Percentiles rank a stretch among this genome's conserved stretches.
phyloP scores from a whole-genome alignment of 2,113 vertebrate genomes.

The Castor canadensis region DNA sequence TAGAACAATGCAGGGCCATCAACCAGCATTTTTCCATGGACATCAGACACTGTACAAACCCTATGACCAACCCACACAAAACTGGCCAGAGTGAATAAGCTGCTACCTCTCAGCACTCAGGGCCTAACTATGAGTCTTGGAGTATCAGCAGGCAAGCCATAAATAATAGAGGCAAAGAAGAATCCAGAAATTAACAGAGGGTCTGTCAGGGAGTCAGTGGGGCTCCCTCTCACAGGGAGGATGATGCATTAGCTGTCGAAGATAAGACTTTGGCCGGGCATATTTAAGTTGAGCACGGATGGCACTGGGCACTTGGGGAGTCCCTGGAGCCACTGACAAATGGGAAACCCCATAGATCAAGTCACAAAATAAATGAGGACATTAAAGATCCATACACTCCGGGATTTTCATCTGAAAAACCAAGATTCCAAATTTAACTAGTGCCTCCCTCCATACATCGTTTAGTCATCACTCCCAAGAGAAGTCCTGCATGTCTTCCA shows the following conservation, averaged over 20 bases:
- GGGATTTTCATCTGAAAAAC: background rate
- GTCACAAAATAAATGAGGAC: conserved; percentile 41
- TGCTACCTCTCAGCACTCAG: background rate
- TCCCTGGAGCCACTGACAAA: background rate
- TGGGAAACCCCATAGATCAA: conserved; percentile 48
- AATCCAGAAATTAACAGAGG: conserved; percentile 47
- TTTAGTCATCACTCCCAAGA: background rate
- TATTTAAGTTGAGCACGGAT: conserved; percentile 49
- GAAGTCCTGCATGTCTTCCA: background rate
- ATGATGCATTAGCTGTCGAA: conserved; percentile 50
- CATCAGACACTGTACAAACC: accelerated
- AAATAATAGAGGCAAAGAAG: background rate
- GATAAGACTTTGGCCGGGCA: conserved; percentile 33
- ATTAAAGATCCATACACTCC: background rate
- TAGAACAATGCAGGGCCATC: accelerated
- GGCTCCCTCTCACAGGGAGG: conserved; percentile 16
- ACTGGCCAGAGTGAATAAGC: background rate
- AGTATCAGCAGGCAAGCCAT: background rate
- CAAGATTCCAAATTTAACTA: background rate
- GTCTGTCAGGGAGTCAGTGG: background rate
- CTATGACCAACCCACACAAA: background rate
- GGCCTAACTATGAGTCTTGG: background rate
- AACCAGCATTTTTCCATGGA: accelerated
- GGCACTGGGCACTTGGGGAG: background rate
- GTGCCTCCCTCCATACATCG: background rate